Conservation (phyloP, 2,888 invertebrate species). For the Lasioglossum zephyrum region DNA sequence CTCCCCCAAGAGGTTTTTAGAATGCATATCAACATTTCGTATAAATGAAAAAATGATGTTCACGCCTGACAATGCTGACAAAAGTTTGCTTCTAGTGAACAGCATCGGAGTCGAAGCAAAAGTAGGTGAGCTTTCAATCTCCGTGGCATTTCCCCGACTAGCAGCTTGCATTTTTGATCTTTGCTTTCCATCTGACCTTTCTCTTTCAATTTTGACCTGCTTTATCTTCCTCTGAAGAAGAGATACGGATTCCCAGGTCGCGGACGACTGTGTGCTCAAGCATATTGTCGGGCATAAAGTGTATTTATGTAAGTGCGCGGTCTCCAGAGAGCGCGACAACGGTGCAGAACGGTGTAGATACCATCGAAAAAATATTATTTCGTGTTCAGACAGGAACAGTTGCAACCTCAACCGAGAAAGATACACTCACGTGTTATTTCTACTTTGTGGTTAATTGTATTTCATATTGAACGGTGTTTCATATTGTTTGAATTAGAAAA, state of each 20-base stretch:
- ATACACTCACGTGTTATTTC: conserved; percentile 53
- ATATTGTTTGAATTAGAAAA: background rate
- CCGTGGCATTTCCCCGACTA: background rate
- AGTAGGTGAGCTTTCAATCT: background rate
- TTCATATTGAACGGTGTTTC: background rate
- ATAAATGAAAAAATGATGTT: no score
- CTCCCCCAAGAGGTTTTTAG: background rate
- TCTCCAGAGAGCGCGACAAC: conserved; percentile 15
- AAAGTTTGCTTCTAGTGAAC: background rate
- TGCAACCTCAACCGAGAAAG: background rate
- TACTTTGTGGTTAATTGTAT: conserved; percentile 3
- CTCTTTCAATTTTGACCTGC: conserved; percentile 7
- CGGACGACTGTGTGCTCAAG: conserved; percentile 48
- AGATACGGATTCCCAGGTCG: background rate
- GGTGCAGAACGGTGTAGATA: conserved; percentile 28
- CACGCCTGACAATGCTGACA: no score
- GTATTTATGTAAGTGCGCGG: conserved; percentile 59
- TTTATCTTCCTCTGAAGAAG: background rate
- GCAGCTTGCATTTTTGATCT: background rate
- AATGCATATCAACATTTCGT: background rate
- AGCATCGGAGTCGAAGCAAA: background rate
- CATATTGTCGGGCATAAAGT: conserved; percentile 61
- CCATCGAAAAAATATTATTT: conserved; percentile 69
- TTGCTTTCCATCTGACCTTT: background rate
- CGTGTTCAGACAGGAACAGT: conserved; percentile 16